Evolutionary conservation across 2,113 vertebrate species (phyloP), one percentile per base, ranked within the genome.

Genomic region (Riparia riparia): DNA sequence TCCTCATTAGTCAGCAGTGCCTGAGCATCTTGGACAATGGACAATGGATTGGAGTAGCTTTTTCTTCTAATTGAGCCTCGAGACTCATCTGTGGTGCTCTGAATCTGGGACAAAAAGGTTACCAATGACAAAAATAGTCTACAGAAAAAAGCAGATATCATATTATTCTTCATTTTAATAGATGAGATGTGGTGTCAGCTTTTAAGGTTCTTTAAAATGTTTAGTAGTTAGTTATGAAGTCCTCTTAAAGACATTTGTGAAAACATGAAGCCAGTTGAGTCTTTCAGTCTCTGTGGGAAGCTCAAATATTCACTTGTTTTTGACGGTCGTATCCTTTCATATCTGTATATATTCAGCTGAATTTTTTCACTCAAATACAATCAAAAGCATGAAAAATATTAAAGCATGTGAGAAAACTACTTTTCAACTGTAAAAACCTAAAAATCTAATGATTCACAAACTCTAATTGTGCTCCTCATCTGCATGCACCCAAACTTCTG

Each of bases 51-150:
- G 86, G 91, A 95, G 82, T 78, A 98, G 96, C 98, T 99, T 97
- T 99, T 98, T 25, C 99, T 98, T 69, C 98, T 98, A 95, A 99
- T 96, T 32, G 99, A 99, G 47, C 98, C 98, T 25, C 98, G 98
- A 94, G 99, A 99, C 47, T 98, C 99, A 95, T 99, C 98, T 44
- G 98, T 98, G 96, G 99, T 99, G 96, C 98, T 99, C 98, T 99
- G 99, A 98, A 99, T 99, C 99, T 99, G 98, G 96, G 96, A 93
- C 41, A 92, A 83, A 88, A 89, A 85, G 5, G 42, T 79, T 96
- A 97, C 92, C 57, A 89, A 63, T 57, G 68, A 93, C 95, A 86
- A 87, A 85, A 94, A 60, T 42, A 80, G 87, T 69, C 95, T 92
- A 88, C 56, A 96, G 96, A 95, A 98, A 96, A 95, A 95, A 93